Evolutionary conservation across 2,797 vertebrate genomes (phyloP), one percentile per base, ranked within the genome.

Genomic region (Philypnodon macrostomus): DNA sequence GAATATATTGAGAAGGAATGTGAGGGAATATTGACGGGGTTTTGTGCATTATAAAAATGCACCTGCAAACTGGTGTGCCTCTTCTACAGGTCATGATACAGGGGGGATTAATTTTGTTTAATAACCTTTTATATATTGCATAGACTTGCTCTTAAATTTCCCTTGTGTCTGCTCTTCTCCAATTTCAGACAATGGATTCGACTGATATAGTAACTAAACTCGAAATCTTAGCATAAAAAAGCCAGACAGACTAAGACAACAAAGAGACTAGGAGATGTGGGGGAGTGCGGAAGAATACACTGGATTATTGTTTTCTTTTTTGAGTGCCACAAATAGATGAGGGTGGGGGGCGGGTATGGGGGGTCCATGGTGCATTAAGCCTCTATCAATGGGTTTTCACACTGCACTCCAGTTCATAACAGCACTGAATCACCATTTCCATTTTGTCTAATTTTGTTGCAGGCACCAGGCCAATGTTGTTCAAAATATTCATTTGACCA

Each of bases 361-460:
- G 65, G 66, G 39, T 79, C 59, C 63, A 47, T 1, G 23, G 44
- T 53, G 49, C 47, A 67, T 77, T 70, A 70, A 68, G 38, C 72
- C 52, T 14, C 12, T 74, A 49, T 75, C 70, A 84, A 79, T 74
- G 67, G 54, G 34, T 67, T 64, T 73, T 75, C 64, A 58, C 47
- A 64, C 58, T 39, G 36, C 1, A 60, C 75, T 73, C 53, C 58
- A 57, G 51, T 63, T 75, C 51, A 73, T 49, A 65, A 63, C 59
- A 44, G 49, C 31, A 4, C 66, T 75, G 54, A 80, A 78, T 80
- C 77, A 76, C 54, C 57, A 56, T 80, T 80, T 85, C 63, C 54
- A 78, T 77, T 77, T 68, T 73, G 73, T 58, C 61, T 56, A 63
- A 69, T 70, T 77, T 78, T 81, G 67, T 82, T 67, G 26, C 21